Conservation (phyloP, 2,888 invertebrate genomes). For the Parnassius apollo region DNA sequence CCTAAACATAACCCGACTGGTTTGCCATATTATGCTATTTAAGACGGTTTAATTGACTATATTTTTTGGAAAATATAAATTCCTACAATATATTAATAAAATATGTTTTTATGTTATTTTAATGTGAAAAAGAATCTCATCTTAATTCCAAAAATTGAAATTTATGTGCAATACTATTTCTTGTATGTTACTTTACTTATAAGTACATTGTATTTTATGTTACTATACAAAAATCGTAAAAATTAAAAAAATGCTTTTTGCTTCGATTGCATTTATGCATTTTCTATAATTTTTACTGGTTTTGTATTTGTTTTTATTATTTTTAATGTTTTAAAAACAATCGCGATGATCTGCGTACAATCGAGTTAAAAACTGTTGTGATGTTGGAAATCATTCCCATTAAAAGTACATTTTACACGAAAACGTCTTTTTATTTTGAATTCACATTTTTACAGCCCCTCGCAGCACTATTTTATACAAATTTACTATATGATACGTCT, state of each 20-base stretch:
- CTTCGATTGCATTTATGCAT: not conserved
- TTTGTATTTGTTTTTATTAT: slow-evolving; percentile 28
- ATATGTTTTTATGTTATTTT: not conserved
- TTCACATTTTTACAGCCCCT: not conserved
- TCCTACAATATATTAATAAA: not conserved
- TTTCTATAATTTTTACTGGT: slow-evolving; percentile 2
- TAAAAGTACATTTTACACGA: slow-evolving; percentile 76
- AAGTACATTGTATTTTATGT: slow-evolving; percentile 18
- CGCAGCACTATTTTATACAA: no score
- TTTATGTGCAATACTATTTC: slow-evolving; percentile 28
- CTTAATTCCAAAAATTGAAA: slow-evolving; percentile 36
- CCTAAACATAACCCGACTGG: no score
- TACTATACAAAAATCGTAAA: slow-evolving; percentile 4
- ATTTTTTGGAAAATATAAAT: no score
- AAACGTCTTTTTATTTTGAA: slow-evolving; percentile 40
- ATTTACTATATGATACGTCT: no score
- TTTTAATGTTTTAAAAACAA: slow-evolving; percentile 31
- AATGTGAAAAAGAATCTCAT: slow-evolving; percentile 33
- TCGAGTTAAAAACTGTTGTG: slow-evolving; percentile 54
- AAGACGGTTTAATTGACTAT: no score
- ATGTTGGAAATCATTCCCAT: slow-evolving; percentile 73
- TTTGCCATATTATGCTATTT: no score
- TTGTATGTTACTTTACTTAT: slow-evolving; percentile 20
- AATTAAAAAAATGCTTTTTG: not conserved
- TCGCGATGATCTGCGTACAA: slow-evolving; percentile 52